Conservation (phyloP, 2,888 invertebrate genomes). For the Pterostichus madidus region DNA sequence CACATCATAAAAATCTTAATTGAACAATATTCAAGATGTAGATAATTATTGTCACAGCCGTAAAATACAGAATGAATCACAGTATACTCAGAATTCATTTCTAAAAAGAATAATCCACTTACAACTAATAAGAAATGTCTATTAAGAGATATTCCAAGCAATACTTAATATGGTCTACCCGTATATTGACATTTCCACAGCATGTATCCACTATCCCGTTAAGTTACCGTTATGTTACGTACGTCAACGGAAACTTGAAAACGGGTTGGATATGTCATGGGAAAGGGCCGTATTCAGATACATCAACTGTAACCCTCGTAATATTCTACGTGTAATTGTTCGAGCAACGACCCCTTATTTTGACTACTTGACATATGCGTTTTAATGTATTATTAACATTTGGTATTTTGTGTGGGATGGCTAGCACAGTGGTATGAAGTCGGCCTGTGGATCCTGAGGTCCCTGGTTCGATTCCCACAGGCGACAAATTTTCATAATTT, state of each 20-base stretch:
- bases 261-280: constrained; percentile 4
- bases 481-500: too few relatives aligned
- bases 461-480: too few relatives aligned
- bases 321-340: neutral
- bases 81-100: too few relatives aligned
- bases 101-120: too few relatives aligned
- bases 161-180: neutral
- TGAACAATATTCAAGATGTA: too few relatives aligned
- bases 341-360: neutral
- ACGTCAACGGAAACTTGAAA: constrained; percentile 5
- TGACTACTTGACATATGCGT: constrained; percentile 6
- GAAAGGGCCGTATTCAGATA: neutral
- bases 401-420: neutral
- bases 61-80: too few relatives aligned
- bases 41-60: too few relatives aligned
- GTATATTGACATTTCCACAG: constrained; percentile 1
- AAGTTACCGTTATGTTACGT: constrained; percentile 5
- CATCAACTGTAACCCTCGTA: neutral
- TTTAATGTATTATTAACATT: neutral
- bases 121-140: too few relatives aligned
- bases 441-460: too few relatives aligned
- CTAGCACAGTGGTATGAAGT: too few relatives aligned
- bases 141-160: too few relatives aligned
- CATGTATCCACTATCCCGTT: neutral
- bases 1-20: too few relatives aligned